Evolutionary conservation across 2,888 invertebrate species (phyloP), one percentile per base, ranked within the genome.

Genomic region (Cordylochernes scorpioides): DNA sequence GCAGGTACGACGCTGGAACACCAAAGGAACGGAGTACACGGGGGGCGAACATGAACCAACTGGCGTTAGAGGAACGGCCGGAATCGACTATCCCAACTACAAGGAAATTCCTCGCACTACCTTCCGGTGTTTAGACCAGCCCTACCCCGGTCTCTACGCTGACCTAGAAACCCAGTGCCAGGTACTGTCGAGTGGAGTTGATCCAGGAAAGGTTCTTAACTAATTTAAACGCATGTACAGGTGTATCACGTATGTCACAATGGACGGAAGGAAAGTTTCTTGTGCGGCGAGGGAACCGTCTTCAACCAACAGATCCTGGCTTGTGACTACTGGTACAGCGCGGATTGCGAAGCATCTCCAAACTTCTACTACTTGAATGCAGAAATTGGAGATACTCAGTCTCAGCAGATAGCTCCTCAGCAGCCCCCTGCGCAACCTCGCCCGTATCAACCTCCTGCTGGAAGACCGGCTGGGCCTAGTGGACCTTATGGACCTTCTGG

Each of bases 91-190:
- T 26, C 35, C 35, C 5, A 28, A 13, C 9, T 35, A 34, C n/a
- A n/a, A 8, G 14, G 28, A 29, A 17, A 27, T 74, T 2, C 78
- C 78, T 0, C 63, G 66, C 17, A 78, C 78, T 13, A 62, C 65
- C 40, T 78, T 78, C 56, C 67, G 69, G 3, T 78, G 78, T 47
- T 60, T 64, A 27, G 61, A 67, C 43, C 74, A 77, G 18, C 77
- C 77, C 1, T 67, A 67, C 10, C 77, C 78, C 3, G 78, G 78
- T 42, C 78, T 78, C 67, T 78, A 78, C 49, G 78, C 78, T 9
- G 74, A 78, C 47, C 68, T 73, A 2, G 78, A 78, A 52, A 70
- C 78, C 39, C 27, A 24, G n/a, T 38, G 38, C 28, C 28, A 22
- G 22, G 22, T 22, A n/a, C n/a, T n/a, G n/a, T n/a, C n/a, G n/a